Evolutionary conservation across 2,113 vertebrate genomes (phyloP).

Genomic region (Brevimyrus niger): DNA sequence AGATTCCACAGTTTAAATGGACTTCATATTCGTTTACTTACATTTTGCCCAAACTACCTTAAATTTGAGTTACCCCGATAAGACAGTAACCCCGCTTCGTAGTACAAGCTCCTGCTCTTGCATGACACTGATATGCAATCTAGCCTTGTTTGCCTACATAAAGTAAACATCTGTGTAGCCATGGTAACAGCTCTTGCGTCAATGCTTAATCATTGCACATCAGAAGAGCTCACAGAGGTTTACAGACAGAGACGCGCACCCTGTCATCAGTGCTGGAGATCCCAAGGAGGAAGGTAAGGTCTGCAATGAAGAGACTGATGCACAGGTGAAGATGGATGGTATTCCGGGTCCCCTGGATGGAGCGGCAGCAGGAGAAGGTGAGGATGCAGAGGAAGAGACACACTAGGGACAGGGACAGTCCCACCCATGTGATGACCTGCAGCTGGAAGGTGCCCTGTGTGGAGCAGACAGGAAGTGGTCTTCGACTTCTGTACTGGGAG

Average conservation of each 20-base stretch:
- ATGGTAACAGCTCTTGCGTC: background rate
- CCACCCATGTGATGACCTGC: constrained; percentile 62
- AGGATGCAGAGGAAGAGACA: constrained; percentile 69
- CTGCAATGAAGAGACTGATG: constrained; percentile 70
- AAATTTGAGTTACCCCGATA: no score
- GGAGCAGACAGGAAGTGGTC: background rate
- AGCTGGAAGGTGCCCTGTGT: constrained; percentile 57
- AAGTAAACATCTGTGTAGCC: background rate
- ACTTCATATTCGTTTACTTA: no score
- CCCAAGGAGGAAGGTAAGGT: constrained; percentile 69
- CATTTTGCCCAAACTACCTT: no score
- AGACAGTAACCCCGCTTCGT: no score
- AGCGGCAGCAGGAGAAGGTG: constrained; percentile 71
- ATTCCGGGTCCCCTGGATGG: constrained; percentile 74
- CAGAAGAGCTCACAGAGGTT: background rate
- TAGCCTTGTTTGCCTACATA: background rate
- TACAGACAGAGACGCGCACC: constrained; percentile 25
- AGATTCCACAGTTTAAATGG: no score
- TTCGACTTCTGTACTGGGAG: background rate
- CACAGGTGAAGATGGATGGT: constrained; percentile 80
- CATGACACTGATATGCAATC: background rate
- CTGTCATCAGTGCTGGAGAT: constrained; percentile 44
- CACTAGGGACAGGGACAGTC: constrained; percentile 65
- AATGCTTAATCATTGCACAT: background rate
- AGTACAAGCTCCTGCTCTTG: background rate